phyloP scores from a whole-genome alignment of 2,797 vertebrate genomes.

The Pseudochaenichthys georgianus region DNA sequence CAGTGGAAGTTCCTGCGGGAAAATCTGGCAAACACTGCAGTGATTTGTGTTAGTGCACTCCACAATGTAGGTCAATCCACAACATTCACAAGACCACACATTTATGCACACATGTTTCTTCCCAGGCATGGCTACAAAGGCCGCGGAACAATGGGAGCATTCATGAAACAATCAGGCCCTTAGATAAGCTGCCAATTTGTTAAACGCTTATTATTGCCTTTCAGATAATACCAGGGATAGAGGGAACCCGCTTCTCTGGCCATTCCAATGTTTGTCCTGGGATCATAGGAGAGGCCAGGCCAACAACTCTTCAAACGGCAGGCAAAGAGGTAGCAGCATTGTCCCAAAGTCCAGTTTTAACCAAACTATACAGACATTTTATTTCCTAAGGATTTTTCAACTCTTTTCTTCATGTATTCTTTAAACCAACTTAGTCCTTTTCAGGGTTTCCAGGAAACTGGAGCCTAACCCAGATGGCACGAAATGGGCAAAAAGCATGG shows the following conservation, averaged over 20 bases:
- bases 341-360: not conserved
- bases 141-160: conserved; percentile 63
- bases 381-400: not conserved
- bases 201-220: conserved; percentile 72
- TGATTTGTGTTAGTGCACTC: conserved; percentile 5
- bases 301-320: conserved; percentile 47
- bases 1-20: not conserved
- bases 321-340: conserved; percentile 67
- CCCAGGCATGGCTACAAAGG: conserved; percentile 46
- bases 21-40: not conserved
- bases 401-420: not conserved
- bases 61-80: conserved; percentile 58
- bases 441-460: not conserved
- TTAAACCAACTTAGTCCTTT: not conserved
- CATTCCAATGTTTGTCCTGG: conserved; percentile 72
- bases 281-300: conserved; percentile 56
- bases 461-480: not conserved
- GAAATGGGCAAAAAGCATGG: not conserved
- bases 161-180: conserved; percentile 55
- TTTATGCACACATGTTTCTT: conserved; percentile 36
- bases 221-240: conserved; percentile 74
- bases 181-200: conserved; percentile 68
- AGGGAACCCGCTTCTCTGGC: conserved; percentile 64
- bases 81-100: conserved; percentile 63
- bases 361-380: not conserved